Percentiles rank a stretch among this genome's conserved stretches.
phyloP scores from a whole-genome alignment of 2,888 invertebrate species.

The Ochropleura leucogaster region DNA sequence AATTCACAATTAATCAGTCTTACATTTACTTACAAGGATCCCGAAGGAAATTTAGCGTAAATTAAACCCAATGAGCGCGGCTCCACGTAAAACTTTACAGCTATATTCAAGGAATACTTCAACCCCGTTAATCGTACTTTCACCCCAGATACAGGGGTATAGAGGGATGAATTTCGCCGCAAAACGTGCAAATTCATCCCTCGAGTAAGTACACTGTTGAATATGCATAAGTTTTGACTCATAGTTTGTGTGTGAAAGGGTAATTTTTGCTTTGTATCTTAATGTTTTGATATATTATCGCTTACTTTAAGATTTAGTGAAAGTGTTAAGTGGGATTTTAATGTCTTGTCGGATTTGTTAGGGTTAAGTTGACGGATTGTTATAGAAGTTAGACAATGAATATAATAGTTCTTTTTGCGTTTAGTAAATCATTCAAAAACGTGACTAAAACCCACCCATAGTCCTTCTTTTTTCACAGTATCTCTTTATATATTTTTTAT shows the following conservation, averaged over 20 bases:
- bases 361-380: not conserved
- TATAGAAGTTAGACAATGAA: not conserved
- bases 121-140: constrained; percentile 52
- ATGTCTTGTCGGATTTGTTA: constrained; percentile 2
- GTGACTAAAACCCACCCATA: too few species aligned
- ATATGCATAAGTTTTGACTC: constrained; percentile 52
- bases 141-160: constrained; percentile 47
- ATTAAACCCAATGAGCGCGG: constrained; percentile 48
- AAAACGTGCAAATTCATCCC: constrained; percentile 57
- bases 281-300: constrained; percentile 23
- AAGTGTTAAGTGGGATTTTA: not conserved
- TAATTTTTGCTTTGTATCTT: constrained; percentile 31
- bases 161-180: constrained; percentile 44
- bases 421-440: too few species aligned
- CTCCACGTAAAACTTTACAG: constrained; percentile 32
- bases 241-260: constrained; percentile 22
- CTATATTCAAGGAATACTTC: constrained; percentile 39
- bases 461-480: too few species aligned
- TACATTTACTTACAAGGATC: constrained; percentile 45
- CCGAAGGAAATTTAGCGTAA: constrained; percentile 58
- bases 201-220: constrained; percentile 32
- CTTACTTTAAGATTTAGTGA: not conserved
- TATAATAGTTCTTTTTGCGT: not conserved
- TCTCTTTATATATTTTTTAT: too few species aligned
- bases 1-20: constrained; percentile 55